Conservation (phyloP, 2,797 vertebrate genomes). For the Mastacembelus armatus region DNA sequence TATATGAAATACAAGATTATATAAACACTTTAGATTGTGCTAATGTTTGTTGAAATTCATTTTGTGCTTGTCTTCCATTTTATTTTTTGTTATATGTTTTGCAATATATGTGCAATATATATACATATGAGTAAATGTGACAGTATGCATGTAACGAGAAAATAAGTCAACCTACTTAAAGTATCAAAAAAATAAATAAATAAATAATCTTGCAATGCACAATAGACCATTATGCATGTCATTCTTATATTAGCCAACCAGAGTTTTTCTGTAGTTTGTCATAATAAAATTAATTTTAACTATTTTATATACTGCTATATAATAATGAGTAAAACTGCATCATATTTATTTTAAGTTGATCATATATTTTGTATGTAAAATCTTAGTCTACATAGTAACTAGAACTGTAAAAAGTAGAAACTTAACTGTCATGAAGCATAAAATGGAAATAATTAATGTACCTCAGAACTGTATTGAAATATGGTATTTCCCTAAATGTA, state of each 20-base stretch:
- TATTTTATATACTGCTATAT: no score
- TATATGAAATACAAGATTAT: slow-evolving; percentile 16
- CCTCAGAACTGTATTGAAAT: no score
- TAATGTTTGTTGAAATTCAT: slow-evolving; percentile 3
- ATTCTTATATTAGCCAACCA: no score
- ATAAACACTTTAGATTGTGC: slow-evolving; percentile 6
- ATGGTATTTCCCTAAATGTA: no score
- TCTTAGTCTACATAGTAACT: neutral
- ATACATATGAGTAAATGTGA: neutral
- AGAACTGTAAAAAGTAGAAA: neutral
- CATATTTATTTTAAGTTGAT: neutral
- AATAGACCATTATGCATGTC: no score
- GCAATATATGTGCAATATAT: neutral
- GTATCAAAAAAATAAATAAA: no score
- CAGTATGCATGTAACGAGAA: neutral
- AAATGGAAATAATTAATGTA: neutral
- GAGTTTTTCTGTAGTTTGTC: neutral
- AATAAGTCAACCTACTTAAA: neutral
- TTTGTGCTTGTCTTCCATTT: slow-evolving; percentile 35
- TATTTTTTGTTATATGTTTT: slow-evolving; percentile 29
- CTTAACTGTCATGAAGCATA: neutral
- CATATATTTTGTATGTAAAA: neutral
- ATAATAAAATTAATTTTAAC: neutral
- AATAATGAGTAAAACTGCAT: neutral
- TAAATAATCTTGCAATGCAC: no score